Conservation (phyloP, 2,888 invertebrate species). For the Trachelus iudaicus region DNA sequence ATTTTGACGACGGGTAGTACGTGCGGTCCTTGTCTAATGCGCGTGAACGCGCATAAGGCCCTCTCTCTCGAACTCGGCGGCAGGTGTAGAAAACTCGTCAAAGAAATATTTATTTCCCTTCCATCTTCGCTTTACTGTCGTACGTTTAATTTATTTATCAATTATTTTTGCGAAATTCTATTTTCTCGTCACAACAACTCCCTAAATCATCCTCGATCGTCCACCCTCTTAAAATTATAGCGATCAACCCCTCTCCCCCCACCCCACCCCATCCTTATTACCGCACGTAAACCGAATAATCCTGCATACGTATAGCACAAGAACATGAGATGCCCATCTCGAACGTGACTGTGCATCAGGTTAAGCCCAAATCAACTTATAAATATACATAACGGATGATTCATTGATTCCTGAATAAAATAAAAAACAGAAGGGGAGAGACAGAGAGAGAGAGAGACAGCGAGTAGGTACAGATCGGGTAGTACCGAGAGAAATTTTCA, state of each 20-base stretch:
- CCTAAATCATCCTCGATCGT: neutral
- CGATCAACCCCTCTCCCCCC: neutral
- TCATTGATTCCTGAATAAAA: constrained; percentile 34
- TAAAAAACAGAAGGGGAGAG: neutral
- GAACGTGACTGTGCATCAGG: constrained; percentile 49
- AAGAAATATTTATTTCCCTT: neutral
- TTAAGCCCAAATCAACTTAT: neutral
- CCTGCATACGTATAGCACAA: neutral
- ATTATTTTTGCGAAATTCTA: neutral
- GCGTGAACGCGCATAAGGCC: too few relatives aligned
- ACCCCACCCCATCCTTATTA: neutral
- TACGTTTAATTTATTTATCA: neutral
- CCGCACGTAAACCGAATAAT: neutral
- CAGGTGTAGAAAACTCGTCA: neutral
- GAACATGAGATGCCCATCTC: constrained; percentile 25
- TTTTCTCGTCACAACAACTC: neutral
- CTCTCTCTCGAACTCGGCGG: too few relatives aligned
- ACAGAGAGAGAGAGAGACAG: too few relatives aligned
- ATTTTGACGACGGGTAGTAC: too few relatives aligned
- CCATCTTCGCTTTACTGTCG: neutral
- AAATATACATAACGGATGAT: constrained; percentile 22
- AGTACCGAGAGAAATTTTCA: neutral
- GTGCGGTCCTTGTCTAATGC: too few relatives aligned
- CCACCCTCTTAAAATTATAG: neutral
- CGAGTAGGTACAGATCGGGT: neutral